Evolutionary conservation across 1,140 invertebrate species (phyloP).

Genomic region (Solenopsis invicta): DNA sequence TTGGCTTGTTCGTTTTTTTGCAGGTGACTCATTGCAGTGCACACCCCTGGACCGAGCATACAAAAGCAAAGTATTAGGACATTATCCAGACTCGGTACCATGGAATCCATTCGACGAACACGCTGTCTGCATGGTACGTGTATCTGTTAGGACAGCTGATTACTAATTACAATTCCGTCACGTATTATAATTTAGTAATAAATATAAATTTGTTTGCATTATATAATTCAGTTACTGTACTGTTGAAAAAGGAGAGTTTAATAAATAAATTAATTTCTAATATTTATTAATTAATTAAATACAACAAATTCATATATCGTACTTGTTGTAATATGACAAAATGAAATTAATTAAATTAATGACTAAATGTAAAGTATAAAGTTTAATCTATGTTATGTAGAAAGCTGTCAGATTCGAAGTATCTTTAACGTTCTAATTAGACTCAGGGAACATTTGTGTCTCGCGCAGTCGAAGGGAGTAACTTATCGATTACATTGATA

Average conservation of each 20-base stretch:
- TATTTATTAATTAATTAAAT: slow-evolving; percentile 2
- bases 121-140: slow-evolving; percentile 96
- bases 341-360: slow-evolving; percentile 23
- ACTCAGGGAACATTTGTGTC: slow-evolving; percentile 23
- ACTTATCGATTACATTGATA: slow-evolving; percentile 63
- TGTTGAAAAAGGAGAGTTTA: background rate
- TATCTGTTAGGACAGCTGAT: background rate
- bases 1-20: slow-evolving; percentile 71
- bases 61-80: slow-evolving; percentile 96
- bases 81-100: slow-evolving; percentile 97
- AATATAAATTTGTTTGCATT: slow-evolving; percentile 9
- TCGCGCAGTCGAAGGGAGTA: slow-evolving; percentile 33
- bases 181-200: background rate
- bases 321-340: background rate
- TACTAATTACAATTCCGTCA: background rate
- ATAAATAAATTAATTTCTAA: background rate
- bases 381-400: background rate
- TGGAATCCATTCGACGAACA: slow-evolving; percentile 98
- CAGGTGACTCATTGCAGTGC: slow-evolving; percentile 94
- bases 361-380: background rate
- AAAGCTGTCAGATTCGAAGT: background rate
- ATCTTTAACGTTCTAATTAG: slow-evolving; percentile 28
- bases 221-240: background rate
- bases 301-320: background rate
- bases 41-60: slow-evolving; percentile 97